phyloP scores from a whole-genome alignment of 2,113 vertebrate genomes.

The Cervus canadensis region DNA sequence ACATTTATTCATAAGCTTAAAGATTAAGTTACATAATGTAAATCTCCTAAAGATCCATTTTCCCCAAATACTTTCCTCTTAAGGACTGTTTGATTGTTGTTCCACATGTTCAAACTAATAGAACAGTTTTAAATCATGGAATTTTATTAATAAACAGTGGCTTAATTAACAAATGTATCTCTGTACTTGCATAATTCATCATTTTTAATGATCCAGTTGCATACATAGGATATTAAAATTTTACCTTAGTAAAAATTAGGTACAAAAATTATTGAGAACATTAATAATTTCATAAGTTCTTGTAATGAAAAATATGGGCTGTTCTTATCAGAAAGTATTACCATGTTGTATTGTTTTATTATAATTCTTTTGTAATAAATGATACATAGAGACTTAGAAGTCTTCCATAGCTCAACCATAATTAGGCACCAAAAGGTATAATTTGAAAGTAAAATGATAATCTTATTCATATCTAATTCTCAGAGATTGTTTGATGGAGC shows the following conservation, averaged over 20 bases:
- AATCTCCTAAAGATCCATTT: background rate
- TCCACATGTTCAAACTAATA: background rate
- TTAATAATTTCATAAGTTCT: background rate
- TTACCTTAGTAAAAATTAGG: background rate
- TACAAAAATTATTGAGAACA: background rate
- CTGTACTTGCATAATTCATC: background rate
- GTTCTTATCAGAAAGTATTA: slow-evolving; percentile 7
- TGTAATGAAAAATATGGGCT: background rate
- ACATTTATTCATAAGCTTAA: background rate
- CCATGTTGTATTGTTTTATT: background rate
- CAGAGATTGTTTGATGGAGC: background rate
- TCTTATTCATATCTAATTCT: background rate
- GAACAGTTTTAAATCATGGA: background rate
- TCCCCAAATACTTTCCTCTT: background rate
- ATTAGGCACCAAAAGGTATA: background rate
- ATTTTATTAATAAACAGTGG: background rate
- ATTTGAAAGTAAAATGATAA: slow-evolving; percentile 34
- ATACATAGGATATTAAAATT: background rate
- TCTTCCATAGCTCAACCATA: slow-evolving; percentile 11
- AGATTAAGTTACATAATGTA: background rate
- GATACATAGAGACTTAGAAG: background rate
- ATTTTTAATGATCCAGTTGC: background rate
- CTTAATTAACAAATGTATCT: background rate
- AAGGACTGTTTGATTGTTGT: background rate
- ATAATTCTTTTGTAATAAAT: background rate